Conservation (phyloP, 2,113 vertebrate species). For the Onychostruthus taczanowskii region DNA sequence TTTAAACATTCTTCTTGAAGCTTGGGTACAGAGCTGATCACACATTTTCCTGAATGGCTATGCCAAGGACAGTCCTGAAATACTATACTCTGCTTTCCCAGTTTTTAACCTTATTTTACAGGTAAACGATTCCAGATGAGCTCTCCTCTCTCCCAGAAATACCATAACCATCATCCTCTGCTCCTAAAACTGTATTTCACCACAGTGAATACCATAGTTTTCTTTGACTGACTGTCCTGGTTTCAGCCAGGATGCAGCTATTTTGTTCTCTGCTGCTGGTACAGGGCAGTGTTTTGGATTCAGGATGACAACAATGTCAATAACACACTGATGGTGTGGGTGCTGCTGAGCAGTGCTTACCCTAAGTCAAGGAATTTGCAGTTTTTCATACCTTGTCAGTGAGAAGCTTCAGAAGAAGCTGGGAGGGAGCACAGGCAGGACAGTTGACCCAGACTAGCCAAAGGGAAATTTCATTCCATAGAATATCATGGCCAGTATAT, state of each 20-base stretch:
- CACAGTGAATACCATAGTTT: background rate
- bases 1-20: background rate
- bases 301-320: background rate
- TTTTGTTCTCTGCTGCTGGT: background rate
- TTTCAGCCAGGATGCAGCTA: background rate
- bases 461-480: background rate
- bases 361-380: background rate
- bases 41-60: background rate
- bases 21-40: background rate
- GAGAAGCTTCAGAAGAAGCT: background rate
- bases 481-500: background rate
- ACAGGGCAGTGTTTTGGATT: background rate
- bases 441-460: background rate
- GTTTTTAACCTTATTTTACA: background rate
- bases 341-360: background rate
- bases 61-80: background rate
- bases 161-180: background rate
- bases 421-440: background rate
- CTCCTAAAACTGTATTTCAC: background rate
- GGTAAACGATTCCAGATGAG: background rate
- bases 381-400: background rate
- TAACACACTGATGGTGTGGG: background rate
- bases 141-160: background rate
- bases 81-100: background rate
- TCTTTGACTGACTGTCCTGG: background rate